phyloP scores from a whole-genome alignment of 2,888 invertebrate genomes.

The Pyrochroa serraticornis region DNA sequence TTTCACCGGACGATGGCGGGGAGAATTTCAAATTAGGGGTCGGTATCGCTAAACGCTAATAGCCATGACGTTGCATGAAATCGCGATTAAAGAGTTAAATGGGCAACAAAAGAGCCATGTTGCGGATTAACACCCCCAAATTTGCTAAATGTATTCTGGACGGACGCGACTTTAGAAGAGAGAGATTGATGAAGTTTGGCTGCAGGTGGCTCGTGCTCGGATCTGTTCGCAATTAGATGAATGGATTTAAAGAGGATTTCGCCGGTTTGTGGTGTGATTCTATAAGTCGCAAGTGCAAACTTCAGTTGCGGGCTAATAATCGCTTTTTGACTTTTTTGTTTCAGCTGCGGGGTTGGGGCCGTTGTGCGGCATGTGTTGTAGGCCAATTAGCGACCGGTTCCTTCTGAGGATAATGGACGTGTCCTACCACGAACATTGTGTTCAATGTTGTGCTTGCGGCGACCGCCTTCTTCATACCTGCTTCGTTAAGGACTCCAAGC shows the following conservation, averaged over 20 bases:
- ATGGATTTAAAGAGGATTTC: slow-evolving; percentile 7
- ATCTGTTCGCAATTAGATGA: slow-evolving; percentile 20
- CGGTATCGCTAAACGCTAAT: slow-evolving; percentile 47
- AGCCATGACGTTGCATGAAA: slow-evolving; percentile 57
- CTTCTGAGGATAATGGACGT: slow-evolving; percentile 76
- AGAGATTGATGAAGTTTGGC: slow-evolving; percentile 53
- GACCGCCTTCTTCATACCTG: slow-evolving; percentile 75
- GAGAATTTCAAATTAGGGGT: slow-evolving; percentile 21
- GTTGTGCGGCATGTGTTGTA: slow-evolving; percentile 72
- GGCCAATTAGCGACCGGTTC: slow-evolving; percentile 76
- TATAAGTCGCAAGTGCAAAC: no score
- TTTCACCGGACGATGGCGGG: background rate
- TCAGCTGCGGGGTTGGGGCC: slow-evolving; percentile 49
- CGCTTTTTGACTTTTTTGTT: slow-evolving; percentile 28
- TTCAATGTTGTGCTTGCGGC: slow-evolving; percentile 76
- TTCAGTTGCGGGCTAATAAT: background rate
- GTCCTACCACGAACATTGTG: slow-evolving; percentile 78
- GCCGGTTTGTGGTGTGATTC: no score
- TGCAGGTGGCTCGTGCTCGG: slow-evolving; percentile 51
- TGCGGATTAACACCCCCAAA: slow-evolving; percentile 51
- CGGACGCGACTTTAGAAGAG: slow-evolving; percentile 35
- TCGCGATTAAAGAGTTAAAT: slow-evolving; percentile 56
- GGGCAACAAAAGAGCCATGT: slow-evolving; percentile 53
- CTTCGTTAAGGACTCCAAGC: slow-evolving; percentile 74
- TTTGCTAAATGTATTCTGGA: slow-evolving; percentile 46